A percentile compares a stretch with the other conserved stretches of the same genome.
These are phyloP conservation scores for Nannospalax galili DNA, from an alignment of 2,113 vertebrate species.

Conservation along the genomic window DNA sequence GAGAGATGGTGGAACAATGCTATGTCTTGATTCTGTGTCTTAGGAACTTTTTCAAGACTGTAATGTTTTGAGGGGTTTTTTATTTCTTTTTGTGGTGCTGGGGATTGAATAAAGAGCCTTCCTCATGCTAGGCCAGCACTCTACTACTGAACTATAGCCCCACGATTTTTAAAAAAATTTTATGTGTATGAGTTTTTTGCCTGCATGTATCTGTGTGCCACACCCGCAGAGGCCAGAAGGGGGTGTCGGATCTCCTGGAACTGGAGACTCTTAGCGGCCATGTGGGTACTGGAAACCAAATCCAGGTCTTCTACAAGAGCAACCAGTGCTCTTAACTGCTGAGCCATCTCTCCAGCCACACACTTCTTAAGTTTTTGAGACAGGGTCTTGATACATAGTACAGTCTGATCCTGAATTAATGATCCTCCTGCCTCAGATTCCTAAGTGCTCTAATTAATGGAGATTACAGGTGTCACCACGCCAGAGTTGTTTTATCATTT, in stretches of 20 bases:
- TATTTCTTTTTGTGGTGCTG: too few relatives aligned
- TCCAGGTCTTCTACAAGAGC: too few relatives aligned
- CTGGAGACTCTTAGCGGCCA: too few relatives aligned
- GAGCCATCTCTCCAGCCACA: not conserved
- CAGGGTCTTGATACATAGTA: not conserved
- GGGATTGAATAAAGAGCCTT: not conserved
- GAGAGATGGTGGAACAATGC: not conserved
- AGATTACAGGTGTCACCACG: not conserved
- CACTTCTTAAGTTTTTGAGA: not conserved
- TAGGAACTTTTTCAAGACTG: not conserved
- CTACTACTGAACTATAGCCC: not conserved
- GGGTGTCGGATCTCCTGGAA: too few relatives aligned
- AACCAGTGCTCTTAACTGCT: too few relatives aligned
- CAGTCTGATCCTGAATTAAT: too few relatives aligned
- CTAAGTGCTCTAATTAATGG: not conserved
- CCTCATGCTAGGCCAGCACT: not conserved
- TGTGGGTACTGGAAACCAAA: too few relatives aligned
- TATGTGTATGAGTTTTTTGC: too few relatives aligned
- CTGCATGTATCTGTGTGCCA: too few relatives aligned
- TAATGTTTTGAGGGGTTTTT: too few relatives aligned
- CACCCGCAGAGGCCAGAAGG: too few relatives aligned
- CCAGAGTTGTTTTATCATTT: not conserved
- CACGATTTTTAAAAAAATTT: too few relatives aligned
- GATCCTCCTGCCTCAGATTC: not conserved
- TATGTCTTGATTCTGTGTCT: not conserved